Evolutionary conservation across 2,113 vertebrate species (phyloP).

Genomic region (Siphamia tubifer): DNA sequence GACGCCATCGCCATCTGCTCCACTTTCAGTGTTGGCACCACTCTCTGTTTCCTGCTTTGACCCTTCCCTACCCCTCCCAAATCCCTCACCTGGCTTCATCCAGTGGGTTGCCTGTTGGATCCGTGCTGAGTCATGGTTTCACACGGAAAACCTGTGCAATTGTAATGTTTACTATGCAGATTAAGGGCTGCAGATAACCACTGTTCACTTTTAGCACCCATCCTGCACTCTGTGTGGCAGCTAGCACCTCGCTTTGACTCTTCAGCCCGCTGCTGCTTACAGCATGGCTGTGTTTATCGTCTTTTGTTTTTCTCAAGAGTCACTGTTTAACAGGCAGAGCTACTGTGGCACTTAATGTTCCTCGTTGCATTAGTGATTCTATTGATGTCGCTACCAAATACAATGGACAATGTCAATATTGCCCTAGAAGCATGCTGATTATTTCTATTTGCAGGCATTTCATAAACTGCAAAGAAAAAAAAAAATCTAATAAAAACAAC

Average conservation of each 20-base stretch:
- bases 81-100: conserved; percentile 26
- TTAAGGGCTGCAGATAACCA: conserved; percentile 80
- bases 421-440: conserved; percentile 73
- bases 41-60: conserved; percentile 5
- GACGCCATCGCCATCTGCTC: conserved; percentile 42
- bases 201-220: conserved; percentile 46
- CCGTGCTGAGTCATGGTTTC: conserved; percentile 52
- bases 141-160: conserved; percentile 72
- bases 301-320: conserved; percentile 20
- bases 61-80: background rate
- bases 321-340: conserved; percentile 5
- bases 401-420: conserved; percentile 52
- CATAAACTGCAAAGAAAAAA: conserved; percentile 18
- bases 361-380: conserved; percentile 64
- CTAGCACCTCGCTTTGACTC: conserved; percentile 58
- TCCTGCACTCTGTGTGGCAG: conserved; percentile 66
- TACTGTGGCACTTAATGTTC: conserved; percentile 37
- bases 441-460: conserved; percentile 55
- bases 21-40: background rate
- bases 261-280: conserved; percentile 36
- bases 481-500: background rate
- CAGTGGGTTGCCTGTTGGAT: conserved; percentile 31
- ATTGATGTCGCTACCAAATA: conserved; percentile 69
- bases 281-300: conserved; percentile 36
- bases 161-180: conserved; percentile 92